Evolutionary conservation across 2,797 vertebrate species (phyloP).

Genomic region (Philypnodon macrostomus): DNA sequence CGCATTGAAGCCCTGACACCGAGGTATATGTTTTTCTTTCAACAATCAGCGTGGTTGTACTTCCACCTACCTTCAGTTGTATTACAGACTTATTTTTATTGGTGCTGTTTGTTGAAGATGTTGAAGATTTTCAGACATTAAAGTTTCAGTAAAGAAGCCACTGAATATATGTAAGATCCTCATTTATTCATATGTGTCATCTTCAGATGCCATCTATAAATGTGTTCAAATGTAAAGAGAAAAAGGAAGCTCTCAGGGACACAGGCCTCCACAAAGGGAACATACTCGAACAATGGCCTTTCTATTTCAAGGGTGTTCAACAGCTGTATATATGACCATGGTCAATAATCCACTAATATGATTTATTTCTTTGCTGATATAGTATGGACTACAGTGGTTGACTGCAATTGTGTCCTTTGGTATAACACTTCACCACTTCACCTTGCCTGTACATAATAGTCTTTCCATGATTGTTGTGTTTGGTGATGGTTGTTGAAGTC

Average conservation of each 20-base stretch:
- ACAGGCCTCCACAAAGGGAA: neutral
- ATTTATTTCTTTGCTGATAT: too few species aligned
- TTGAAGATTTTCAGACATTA: constrained; percentile 13
- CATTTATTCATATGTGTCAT: constrained; percentile 22
- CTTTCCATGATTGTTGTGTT: too few species aligned
- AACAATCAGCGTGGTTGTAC: neutral
- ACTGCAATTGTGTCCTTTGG: too few species aligned
- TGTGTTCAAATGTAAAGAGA: constrained; percentile 15
- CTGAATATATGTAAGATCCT: constrained; percentile 9
- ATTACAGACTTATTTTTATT: constrained; percentile 1
- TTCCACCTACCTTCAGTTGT: neutral
- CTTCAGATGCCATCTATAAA: constrained; percentile 12
- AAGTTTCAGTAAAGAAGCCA: constrained; percentile 1
- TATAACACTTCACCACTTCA: too few species aligned
- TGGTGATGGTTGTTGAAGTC: too few species aligned
- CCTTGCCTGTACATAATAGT: too few species aligned
- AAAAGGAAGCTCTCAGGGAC: too few species aligned
- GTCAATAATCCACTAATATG: too few species aligned
- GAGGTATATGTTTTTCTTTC: constrained; percentile 1
- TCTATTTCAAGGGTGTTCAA: too few species aligned
- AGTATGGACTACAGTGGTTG: too few species aligned
- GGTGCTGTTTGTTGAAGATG: neutral
- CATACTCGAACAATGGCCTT: too few species aligned
- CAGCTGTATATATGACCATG: too few species aligned
- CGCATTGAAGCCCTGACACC: constrained; percentile 13